Percentiles rank a stretch among this genome's conserved stretches.
phyloP scores from a whole-genome alignment of 2,113 vertebrate species.

The Campylomormyrus tamandua region DNA sequence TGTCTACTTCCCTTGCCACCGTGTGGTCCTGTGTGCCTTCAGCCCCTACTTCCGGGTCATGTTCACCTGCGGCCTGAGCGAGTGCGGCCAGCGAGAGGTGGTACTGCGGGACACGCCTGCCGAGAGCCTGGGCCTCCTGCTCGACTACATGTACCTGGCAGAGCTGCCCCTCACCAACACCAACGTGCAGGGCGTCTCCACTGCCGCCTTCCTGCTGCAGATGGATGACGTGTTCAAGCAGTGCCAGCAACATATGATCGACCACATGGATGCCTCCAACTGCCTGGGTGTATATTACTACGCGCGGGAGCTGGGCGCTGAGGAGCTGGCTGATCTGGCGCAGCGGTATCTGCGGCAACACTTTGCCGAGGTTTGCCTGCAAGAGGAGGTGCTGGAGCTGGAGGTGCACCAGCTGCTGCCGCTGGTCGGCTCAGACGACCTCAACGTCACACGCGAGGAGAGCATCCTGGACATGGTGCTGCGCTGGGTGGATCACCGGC shows the following conservation, averaged over 20 bases:
- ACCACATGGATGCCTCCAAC: constrained; percentile 80
- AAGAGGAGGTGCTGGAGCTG: constrained; percentile 79
- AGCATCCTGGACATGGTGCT: constrained; percentile 78
- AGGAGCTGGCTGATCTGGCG: constrained; percentile 65
- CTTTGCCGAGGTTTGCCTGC: constrained; percentile 77
- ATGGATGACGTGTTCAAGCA: constrained; percentile 72
- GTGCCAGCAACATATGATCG: constrained; percentile 79
- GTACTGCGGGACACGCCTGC: constrained; percentile 67
- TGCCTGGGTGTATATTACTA: constrained; percentile 81
- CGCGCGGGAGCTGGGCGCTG: constrained; percentile 72
- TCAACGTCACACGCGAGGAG: constrained; percentile 83
- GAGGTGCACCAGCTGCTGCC: constrained; percentile 68
- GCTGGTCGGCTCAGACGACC: constrained; percentile 79
- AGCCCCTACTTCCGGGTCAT: constrained; percentile 86
- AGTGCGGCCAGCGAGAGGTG: constrained; percentile 67
- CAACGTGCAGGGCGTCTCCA: constrained; percentile 76
- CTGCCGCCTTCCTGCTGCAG: constrained; percentile 77
- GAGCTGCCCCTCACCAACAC: constrained; percentile 59
- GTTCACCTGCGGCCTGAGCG: constrained; percentile 82
- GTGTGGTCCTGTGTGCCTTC: constrained; percentile 77
- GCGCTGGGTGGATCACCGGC: constrained; percentile 68
- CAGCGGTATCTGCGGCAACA: constrained; percentile 72
- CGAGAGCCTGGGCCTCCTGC: constrained; percentile 63
- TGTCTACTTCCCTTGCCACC: constrained; percentile 75
- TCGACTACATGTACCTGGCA: constrained; percentile 72